phyloP scores from a whole-genome alignment of 1,140 invertebrate genomes.

The Pinna nobilis region DNA sequence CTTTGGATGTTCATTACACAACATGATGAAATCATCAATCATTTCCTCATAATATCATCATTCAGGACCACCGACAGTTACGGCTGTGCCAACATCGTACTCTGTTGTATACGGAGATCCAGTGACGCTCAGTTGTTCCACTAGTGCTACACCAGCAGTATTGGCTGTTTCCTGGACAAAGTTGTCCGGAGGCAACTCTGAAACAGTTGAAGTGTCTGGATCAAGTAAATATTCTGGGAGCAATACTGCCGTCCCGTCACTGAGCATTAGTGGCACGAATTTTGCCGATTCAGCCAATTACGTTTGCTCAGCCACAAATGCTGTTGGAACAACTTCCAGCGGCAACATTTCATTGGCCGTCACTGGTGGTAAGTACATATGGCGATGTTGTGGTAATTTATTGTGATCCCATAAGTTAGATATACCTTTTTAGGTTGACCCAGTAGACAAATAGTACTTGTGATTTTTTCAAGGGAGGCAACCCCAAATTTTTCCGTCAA shows the following conservation, averaged over 20 bases:
- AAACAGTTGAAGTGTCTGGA: constrained; percentile 11
- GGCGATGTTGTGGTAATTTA: too few species aligned
- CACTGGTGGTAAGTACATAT: constrained; percentile 31
- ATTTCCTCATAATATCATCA: constrained; percentile 5
- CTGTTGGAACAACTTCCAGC: constrained; percentile 17
- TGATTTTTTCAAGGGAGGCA: too few species aligned
- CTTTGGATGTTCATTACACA: background rate
- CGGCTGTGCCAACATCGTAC: constrained; percentile 12
- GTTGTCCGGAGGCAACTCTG: background rate
- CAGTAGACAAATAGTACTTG: too few species aligned
- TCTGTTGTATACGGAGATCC: constrained; percentile 23
- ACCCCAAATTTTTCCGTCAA: too few species aligned
- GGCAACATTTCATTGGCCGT: constrained; percentile 10
- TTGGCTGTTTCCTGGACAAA: constrained; percentile 31
- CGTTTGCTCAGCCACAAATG: constrained; percentile 24
- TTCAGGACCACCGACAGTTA: constrained; percentile 30
- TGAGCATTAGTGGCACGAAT: constrained; percentile 13
- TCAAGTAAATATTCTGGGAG: constrained; percentile 25
- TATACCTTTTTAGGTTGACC: too few species aligned
- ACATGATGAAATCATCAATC: background rate
- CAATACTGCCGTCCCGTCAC: background rate
- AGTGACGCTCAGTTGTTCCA: constrained; percentile 22
- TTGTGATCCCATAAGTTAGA: too few species aligned
- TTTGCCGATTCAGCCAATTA: constrained; percentile 19
- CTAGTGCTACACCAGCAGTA: constrained; percentile 15